Evolutionary conservation across 2,797 vertebrate species (phyloP).

Genomic region (Chloroceryle amazona): DNA sequence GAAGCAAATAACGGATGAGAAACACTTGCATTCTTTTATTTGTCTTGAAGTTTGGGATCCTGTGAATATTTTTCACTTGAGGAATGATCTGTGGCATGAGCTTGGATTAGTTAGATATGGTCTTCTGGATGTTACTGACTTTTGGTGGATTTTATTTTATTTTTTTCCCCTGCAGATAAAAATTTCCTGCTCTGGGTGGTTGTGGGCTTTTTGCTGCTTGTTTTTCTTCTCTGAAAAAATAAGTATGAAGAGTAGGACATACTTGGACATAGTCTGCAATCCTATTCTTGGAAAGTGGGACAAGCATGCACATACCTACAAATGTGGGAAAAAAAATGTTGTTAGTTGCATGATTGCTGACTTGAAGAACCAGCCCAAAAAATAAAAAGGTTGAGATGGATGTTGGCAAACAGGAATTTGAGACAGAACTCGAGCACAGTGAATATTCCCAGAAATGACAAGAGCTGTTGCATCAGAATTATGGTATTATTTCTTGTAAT

Average conservation of each 20-base stretch:
- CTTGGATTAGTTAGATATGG: background rate
- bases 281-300: background rate
- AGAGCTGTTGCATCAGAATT: background rate
- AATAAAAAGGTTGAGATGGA: background rate
- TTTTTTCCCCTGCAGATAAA: background rate
- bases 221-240: background rate
- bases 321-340: rapidly evolving
- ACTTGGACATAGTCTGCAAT: background rate
- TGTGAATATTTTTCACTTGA: background rate
- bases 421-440: background rate
- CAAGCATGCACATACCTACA: background rate
- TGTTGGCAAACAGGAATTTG: background rate
- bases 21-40: background rate
- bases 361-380: background rate
- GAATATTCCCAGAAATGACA: background rate
- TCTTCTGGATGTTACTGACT: background rate
- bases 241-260: background rate
- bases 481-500: background rate
- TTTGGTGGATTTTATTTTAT: background rate
- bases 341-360: background rate
- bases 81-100: background rate
- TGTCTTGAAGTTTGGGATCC: background rate
- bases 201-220: background rate
- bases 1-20: background rate
- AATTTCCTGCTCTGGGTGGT: background rate